phyloP scores from a whole-genome alignment of 2,888 invertebrate genomes.

The Teinopalpus imperialis region DNA sequence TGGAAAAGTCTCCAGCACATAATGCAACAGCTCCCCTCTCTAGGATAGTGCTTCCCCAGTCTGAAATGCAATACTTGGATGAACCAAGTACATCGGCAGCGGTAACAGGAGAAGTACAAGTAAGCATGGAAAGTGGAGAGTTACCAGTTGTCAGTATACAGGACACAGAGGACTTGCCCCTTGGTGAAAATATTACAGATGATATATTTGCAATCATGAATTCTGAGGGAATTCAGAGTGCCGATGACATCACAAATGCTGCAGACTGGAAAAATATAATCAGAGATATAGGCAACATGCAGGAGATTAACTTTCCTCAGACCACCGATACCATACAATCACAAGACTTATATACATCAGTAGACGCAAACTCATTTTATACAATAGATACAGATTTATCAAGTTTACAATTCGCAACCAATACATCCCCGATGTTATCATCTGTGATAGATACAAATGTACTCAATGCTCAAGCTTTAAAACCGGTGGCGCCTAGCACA shows the following conservation, averaged over 20 bases:
- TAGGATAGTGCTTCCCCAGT: slow-evolving; percentile 66
- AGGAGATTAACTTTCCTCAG: slow-evolving; percentile 71
- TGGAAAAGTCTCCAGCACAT: slow-evolving; percentile 62
- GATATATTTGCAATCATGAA: slow-evolving; percentile 78
- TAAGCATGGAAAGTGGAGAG: slow-evolving; percentile 71
- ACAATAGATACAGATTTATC: slow-evolving; percentile 60
- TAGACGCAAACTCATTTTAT: slow-evolving; percentile 52
- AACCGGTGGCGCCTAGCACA: slow-evolving; percentile 45
- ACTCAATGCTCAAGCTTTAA: slow-evolving; percentile 47
- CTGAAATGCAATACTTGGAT: slow-evolving; percentile 63
- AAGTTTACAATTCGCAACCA: slow-evolving; percentile 62
- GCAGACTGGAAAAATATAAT: slow-evolving; percentile 79
- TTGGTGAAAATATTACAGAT: slow-evolving; percentile 73
- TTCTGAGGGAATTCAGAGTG: slow-evolving; percentile 75
- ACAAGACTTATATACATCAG: slow-evolving; percentile 58
- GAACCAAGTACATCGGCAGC: slow-evolving; percentile 58
- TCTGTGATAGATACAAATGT: slow-evolving; percentile 48
- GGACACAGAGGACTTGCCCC: slow-evolving; percentile 72
- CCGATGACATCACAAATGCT: slow-evolving; percentile 71
- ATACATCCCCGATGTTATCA: slow-evolving; percentile 54
- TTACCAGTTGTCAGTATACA: slow-evolving; percentile 78
- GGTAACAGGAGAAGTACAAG: slow-evolving; percentile 64
- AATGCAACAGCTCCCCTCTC: slow-evolving; percentile 63
- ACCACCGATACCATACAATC: slow-evolving; percentile 52
- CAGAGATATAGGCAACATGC: slow-evolving; percentile 73